Evolutionary conservation across 2,888 invertebrate species (phyloP).

Genomic region (Phlogophora meticulosa): DNA sequence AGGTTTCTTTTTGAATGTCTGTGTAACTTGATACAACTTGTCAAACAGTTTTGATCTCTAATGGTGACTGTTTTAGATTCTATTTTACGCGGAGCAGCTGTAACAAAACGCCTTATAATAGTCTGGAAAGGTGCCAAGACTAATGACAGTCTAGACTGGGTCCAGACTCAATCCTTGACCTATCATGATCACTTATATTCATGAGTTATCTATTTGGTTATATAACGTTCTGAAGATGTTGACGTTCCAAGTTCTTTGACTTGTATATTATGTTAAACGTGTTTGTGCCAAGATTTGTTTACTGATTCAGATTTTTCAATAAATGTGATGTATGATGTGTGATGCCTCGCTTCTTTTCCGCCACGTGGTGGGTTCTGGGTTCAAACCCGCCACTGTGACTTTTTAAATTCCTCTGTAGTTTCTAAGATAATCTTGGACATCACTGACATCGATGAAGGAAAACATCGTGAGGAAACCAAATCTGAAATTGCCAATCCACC

Average conservation of each 20-base stretch:
- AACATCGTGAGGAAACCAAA: too few relatives aligned
- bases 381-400: too few relatives aligned
- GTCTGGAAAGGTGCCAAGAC: conserved; percentile 50
- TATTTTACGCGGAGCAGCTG: not conserved
- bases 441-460: too few relatives aligned
- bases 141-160: conserved; percentile 54
- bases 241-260: conserved; percentile 13
- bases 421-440: too few relatives aligned
- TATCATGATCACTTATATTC: conserved; percentile 13
- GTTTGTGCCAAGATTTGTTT: not conserved
- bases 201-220: conserved; percentile 36
- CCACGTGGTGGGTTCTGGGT: too few relatives aligned
- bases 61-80: not conserved
- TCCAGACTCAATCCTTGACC: conserved; percentile 55
- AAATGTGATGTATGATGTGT: too few relatives aligned
- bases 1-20: not conserved
- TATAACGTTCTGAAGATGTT: conserved; percentile 13
- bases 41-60: conserved; percentile 3
- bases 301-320: too few relatives aligned
- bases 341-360: too few relatives aligned
- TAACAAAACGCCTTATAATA: conserved; percentile 8
- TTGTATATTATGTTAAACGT: not conserved
- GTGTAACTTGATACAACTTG: not conserved
- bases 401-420: too few relatives aligned
- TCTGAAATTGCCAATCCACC: too few relatives aligned